Evolutionary conservation across 2,888 invertebrate species (phyloP), one percentile per base, ranked within the genome.

Genomic region (Mythimna vitellina): DNA sequence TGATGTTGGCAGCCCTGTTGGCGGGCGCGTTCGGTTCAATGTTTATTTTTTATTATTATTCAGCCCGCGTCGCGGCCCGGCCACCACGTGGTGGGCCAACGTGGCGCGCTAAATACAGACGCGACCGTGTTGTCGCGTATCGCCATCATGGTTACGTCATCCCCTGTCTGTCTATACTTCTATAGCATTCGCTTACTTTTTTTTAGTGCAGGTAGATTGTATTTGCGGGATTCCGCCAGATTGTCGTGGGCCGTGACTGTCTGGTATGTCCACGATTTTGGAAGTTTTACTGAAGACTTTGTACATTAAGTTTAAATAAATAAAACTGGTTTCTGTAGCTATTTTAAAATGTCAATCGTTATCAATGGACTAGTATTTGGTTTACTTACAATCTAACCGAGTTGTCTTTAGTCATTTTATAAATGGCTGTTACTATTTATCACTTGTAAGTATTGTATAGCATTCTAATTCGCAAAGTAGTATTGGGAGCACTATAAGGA

Each of bases 1-100:
- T 78, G 65, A 67, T 72, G 84, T 78, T 84, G 84, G 85, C 81
- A 84, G 73, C 83, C 76, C 82, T 85, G 80, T 73, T 64, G 81
- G 81, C 81, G 82, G 80, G 80, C 80, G 80, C 82, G 72, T 85
- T 84, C 81, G 73, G 73, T 75, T 76, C 77, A 82, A 83, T 86
- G 85, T 84, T 87, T 87, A 81, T 84, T 87, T 87, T 86, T 87
- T 87, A 85, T 85, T 86, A 79, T 83, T 87, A 87, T 86, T 85
- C 85, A 71, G 73, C 74, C 76, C 75, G 85, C 80, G 78, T 85
- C 86, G 79, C 77, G 71, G 81, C 74, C 81, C 73, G 81, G 76
- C 77, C 85, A 74, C 84, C 85, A 85, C 85, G 85, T 85, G 84
- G 84, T 85, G 77, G 77, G 78, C 85, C 85, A 82, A 82, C 82